Conservation (phyloP, 2,888 invertebrate species). For the Heliconius erato region DNA sequence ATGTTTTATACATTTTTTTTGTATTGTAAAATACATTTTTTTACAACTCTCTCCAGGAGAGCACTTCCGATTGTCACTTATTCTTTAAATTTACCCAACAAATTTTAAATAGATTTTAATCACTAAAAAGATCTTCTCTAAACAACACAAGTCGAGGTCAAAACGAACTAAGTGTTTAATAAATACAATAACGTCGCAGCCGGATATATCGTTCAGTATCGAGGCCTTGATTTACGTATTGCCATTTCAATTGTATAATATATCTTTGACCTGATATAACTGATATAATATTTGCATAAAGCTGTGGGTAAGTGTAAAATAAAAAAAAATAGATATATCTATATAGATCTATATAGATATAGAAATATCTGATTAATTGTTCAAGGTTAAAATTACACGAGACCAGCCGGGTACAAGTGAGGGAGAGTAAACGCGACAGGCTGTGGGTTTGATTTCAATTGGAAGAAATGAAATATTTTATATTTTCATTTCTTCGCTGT, state of each 20-base stretch:
- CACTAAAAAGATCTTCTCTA: neutral
- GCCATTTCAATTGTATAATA: slow-evolving; percentile 48
- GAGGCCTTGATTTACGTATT: slow-evolving; percentile 53
- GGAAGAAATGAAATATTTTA: no score
- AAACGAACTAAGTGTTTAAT: neutral
- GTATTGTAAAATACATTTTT: no score
- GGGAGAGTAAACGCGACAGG: no score
- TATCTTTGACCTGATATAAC: slow-evolving; percentile 46
- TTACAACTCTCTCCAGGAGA: no score
- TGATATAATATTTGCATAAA: slow-evolving; percentile 42
- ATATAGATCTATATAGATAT: neutral
- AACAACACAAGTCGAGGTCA: slow-evolving; percentile 18
- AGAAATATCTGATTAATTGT: neutral
- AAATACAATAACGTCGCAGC: slow-evolving; percentile 43
- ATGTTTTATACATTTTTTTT: no score
- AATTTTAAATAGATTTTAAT: neutral
- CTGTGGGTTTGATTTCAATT: no score
- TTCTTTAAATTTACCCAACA: neutral
- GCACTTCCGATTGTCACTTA: neutral
- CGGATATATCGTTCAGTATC: slow-evolving; percentile 53
- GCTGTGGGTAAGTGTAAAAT: slow-evolving; percentile 14
- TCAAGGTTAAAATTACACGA: neutral
- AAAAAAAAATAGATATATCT: neutral
- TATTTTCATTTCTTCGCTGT: no score
- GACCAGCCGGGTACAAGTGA: no score